These are phyloP conservation scores for Amblyjoppa fuscipennis DNA, from an alignment of 2,888 invertebrate genomes.

Conservation along the genomic window DNA sequence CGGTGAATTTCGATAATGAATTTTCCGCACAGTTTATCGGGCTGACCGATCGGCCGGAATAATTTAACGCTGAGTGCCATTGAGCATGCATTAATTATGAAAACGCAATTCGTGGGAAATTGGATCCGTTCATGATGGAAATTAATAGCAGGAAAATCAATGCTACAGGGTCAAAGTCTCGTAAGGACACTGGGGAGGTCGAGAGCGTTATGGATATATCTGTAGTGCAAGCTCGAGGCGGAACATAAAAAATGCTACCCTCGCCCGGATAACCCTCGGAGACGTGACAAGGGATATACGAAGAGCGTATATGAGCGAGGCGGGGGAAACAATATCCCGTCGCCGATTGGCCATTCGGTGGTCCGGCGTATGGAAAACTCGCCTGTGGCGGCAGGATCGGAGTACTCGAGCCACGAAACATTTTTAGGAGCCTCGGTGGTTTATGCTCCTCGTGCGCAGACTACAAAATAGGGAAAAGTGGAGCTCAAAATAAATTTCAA, in stretches of 20 bases:
- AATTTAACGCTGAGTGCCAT: slow-evolving; percentile 9
- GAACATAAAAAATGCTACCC: slow-evolving; percentile 55
- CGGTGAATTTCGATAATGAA: slow-evolving; percentile 38
- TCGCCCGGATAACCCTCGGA: slow-evolving; percentile 46
- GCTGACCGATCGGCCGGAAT: slow-evolving; percentile 9
- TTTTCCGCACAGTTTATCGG: slow-evolving; percentile 37
- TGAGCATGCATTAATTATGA: slow-evolving; percentile 4
- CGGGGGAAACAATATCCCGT: slow-evolving; percentile 48
- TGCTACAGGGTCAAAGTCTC: slow-evolving; percentile 20
- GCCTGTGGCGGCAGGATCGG: slow-evolving; percentile 15
- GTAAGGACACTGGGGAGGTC: background rate
- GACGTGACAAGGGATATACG: slow-evolving; percentile 46
- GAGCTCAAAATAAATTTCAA: background rate
- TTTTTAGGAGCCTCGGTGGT: background rate
- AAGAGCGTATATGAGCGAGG: slow-evolving; percentile 22
- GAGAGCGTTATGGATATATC: background rate
- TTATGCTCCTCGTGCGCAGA: background rate
- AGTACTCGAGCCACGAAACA: slow-evolving; percentile 33
- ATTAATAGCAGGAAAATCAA: slow-evolving; percentile 44
- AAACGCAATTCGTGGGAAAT: slow-evolving; percentile 1
- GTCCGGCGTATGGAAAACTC: slow-evolving; percentile 40
- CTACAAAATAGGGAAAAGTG: background rate
- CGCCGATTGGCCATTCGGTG: slow-evolving; percentile 42
- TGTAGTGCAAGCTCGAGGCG: slow-evolving; percentile 9
- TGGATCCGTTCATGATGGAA: slow-evolving; percentile 29